Base-by-base conservation (phyloP, 2,888 invertebrate species). In the Rhyacophila evoluta region DNA sequence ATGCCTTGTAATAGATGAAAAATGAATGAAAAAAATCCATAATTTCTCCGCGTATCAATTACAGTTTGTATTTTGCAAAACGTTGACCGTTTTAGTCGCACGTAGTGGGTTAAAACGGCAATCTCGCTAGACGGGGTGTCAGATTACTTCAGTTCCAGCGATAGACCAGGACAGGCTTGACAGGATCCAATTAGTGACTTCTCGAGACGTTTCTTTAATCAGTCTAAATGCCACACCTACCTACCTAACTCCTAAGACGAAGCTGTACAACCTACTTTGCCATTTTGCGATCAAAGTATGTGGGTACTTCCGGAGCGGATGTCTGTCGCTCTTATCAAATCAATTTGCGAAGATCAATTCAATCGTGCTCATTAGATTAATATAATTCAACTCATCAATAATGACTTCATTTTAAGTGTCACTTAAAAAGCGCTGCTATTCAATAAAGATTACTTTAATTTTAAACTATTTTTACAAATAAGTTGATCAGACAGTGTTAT, bases 101-200 rank as follows among this genome's bases (percentile, higher is more conserved):
- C 15, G 19, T 2, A 6, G 4, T 33, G 6, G 15, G 55, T 55
- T 55, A 55, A 55, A 55, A 55, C 55, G 19, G 55, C 55, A 55
- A 55, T 55, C 55, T 55, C 25, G 55, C 55, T 10, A 55, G 55
- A 55, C 55, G 19, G 25, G 55, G 55, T 55, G 55, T 55, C 55
- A 19, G 55, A 55, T 55, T 55, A 55, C 55, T 55, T 55, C 55
- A 55, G 55, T 55, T 55, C 55, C 55, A 55, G 25, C 55, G 55
- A 55, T 55, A 55, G 55, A 55, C 55, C 55, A 55, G 55, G 55
- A 55, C 55, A 55, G 55, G 55, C 55, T 25, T 55, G 55, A 55
- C 55, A 19, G 55, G 55, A 55, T 55, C 55, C 55, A 55, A 55
- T 55, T 55, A 55, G 55, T 55, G 55, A 55, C 55, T 55, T 55